Conservation (phyloP, 1,140 invertebrate genomes). For the Stegodyphus dumicola region DNA sequence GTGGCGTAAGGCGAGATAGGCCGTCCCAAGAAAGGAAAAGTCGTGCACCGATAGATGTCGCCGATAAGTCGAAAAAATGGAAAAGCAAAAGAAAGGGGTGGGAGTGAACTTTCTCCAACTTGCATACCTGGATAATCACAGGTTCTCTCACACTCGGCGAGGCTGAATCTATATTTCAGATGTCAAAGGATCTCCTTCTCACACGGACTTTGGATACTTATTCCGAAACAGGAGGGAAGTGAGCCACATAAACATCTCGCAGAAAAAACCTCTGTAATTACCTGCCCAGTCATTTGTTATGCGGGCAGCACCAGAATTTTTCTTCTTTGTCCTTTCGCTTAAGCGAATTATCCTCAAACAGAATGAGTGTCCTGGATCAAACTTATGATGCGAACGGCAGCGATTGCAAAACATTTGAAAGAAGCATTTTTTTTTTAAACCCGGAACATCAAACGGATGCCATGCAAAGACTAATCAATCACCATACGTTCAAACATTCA, state of each 20-base stretch:
- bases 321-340: not conserved
- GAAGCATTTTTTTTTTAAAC: no score
- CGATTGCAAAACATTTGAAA: no score
- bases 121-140: slow-evolving; percentile 57
- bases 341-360: no score
- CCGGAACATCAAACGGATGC: no score
- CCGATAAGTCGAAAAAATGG: slow-evolving; percentile 51
- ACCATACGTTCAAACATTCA: no score
- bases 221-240: no score
- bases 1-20: not conserved
- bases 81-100: slow-evolving; percentile 9
- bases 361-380: no score
- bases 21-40: slow-evolving; percentile 4
- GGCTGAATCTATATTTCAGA: slow-evolving; percentile 55
- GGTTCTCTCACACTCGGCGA: slow-evolving; percentile 21
- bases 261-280: slow-evolving; percentile 44
- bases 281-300: slow-evolving; percentile 46
- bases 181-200: slow-evolving; percentile 27
- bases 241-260: not conserved
- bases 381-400: no score
- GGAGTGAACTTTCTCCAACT: slow-evolving; percentile 24
- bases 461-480: no score
- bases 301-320: slow-evolving; percentile 15
- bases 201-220: slow-evolving; percentile 7
- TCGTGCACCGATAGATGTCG: slow-evolving; percentile 55